Conservation (phyloP, 2,113 vertebrate genomes). For the Leptodactylus fuscus region DNA sequence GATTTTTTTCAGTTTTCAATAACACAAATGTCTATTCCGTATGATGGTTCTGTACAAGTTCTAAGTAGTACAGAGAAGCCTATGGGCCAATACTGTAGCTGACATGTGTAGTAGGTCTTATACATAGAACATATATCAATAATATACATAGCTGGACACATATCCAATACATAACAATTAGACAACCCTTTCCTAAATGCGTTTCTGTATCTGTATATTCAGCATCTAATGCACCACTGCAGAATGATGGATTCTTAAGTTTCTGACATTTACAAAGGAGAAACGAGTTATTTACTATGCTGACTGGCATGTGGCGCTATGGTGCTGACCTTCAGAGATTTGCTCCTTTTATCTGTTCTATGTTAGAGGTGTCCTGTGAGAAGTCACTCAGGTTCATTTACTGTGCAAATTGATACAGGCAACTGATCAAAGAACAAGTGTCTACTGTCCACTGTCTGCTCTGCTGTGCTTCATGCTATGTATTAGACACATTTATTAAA, state of each 20-base stretch:
- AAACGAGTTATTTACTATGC: constrained; percentile 30
- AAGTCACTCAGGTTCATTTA: constrained; percentile 21
- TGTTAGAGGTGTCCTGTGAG: neutral
- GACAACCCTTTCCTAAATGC: neutral
- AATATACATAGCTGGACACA: no score
- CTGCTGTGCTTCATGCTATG: neutral
- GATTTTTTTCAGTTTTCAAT: neutral
- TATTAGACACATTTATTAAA: neutral
- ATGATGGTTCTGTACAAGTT: neutral
- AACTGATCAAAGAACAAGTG: neutral
- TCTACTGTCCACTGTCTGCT: neutral
- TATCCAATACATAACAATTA: no score
- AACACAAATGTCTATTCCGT: neutral
- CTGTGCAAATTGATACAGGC: constrained; percentile 23
- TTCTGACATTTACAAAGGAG: constrained; percentile 31
- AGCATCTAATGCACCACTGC: neutral
- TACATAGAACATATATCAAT: no score
- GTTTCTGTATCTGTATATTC: neutral
- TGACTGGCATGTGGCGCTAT: neutral
- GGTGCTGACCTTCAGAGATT: constrained; percentile 31
- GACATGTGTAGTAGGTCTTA: no score
- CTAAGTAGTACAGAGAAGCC: neutral
- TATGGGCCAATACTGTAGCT: no score
- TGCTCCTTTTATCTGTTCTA: constrained; percentile 1
- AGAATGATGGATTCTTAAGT: constrained; percentile 15